phyloP scores from a whole-genome alignment of 2,888 invertebrate species.

The Palloptera scutellata region DNA sequence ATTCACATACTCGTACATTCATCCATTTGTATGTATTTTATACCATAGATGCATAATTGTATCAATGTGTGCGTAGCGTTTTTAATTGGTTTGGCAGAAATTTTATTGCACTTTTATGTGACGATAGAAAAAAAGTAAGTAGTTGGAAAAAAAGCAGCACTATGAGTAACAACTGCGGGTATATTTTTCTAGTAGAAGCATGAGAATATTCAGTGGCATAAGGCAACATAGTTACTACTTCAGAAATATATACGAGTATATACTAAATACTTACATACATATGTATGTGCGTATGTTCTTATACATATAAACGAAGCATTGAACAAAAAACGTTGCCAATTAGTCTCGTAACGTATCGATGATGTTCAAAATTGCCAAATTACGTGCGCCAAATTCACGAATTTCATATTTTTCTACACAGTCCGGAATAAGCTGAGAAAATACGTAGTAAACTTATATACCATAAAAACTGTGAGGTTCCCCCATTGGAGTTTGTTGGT shows the following conservation, averaged over 20 bases:
- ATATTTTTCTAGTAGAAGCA: too few species aligned
- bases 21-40: not conserved
- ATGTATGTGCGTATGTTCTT: conserved; percentile 6
- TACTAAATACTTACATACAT: conserved; percentile 19
- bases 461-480: conserved; percentile 38
- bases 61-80: conserved; percentile 58
- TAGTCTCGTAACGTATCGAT: conserved; percentile 32
- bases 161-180: too few species aligned
- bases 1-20: not conserved
- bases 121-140: conserved; percentile 54
- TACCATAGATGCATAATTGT: conserved; percentile 41
- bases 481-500: conserved; percentile 11
- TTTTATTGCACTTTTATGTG: conserved; percentile 43
- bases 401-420: not conserved
- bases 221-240: too few species aligned
- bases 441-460: conserved; percentile 11
- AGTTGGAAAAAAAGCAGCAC: conserved; percentile 18
- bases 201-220: too few species aligned
- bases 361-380: conserved; percentile 27
- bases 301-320: too few species aligned
- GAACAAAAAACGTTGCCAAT: conserved; percentile 33
- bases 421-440: not conserved
- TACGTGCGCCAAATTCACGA: conserved; percentile 4
- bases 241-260: conserved; percentile 4
- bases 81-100: conserved; percentile 62